These are phyloP conservation scores for Rutpela maculata DNA, from an alignment of 2,888 invertebrate species.

Conservation along the genomic window DNA sequence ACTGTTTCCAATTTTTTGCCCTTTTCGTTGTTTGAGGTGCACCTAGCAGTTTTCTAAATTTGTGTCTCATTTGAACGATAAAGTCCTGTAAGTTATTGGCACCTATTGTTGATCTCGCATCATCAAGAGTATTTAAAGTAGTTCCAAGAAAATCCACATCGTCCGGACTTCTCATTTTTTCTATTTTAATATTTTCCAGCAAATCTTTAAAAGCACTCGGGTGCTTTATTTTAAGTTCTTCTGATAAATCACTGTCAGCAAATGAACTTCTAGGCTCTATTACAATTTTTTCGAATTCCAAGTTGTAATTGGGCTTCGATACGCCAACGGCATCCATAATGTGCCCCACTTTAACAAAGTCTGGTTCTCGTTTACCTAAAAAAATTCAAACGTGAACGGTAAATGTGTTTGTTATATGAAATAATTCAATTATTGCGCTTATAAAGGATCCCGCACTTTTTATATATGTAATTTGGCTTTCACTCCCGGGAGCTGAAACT, in stretches of 20 bases:
- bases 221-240: background rate
- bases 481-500: too few species aligned
- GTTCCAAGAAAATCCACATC: constrained; percentile 33
- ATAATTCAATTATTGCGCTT: too few species aligned
- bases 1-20: constrained; percentile 38
- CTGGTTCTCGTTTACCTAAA: constrained; percentile 42
- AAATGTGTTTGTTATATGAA: too few species aligned
- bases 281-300: constrained; percentile 60
- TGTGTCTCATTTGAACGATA: constrained; percentile 57
- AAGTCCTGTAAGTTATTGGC: constrained; percentile 59
- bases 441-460: too few species aligned
- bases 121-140: constrained; percentile 49
- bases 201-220: background rate
- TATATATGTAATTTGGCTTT: too few species aligned
- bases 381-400: too few species aligned
- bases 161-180: constrained; percentile 27
- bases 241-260: background rate
- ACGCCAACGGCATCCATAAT: constrained; percentile 69
- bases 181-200: constrained; percentile 41
- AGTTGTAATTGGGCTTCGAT: constrained; percentile 64
- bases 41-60: constrained; percentile 52
- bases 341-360: constrained; percentile 66
- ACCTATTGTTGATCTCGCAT: constrained; percentile 53
- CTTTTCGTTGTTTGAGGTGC: constrained; percentile 28
- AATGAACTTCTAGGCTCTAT: constrained; percentile 47